Base-by-base conservation (phyloP, 1,140 invertebrate species). In the Macrostomum lignano region DNA sequence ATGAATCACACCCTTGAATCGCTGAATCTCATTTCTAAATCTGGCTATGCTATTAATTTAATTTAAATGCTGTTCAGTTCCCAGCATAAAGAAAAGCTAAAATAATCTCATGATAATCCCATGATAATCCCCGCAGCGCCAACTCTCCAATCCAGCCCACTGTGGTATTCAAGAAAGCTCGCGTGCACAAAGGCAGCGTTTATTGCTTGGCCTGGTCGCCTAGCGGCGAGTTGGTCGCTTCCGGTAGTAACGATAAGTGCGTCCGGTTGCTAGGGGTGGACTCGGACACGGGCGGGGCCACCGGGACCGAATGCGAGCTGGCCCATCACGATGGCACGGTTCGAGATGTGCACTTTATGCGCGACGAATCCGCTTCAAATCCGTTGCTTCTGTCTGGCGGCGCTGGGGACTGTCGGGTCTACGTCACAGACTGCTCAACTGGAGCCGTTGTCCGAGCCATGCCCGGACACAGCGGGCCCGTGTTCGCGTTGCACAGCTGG, bases 251-350 rank as follows among this genome's bases (percentile, higher is more conserved):
- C 49, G 88, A 98, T 57, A 96, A 96, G 57, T 86, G 78, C 2
- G 75, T 96, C 20, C 88, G 91, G 53, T 60, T 96, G 33, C 82
- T 88, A 70, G 61, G 71, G 39, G 94, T 91, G 57, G 79, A 93
- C 55, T 67, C 69, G 1, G 74, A 84, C 39, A 70, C 69, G 1
- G 75, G 72, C 31, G 76, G 73, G 62, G 75, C 75, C 58, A 67
- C 65, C 4, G 32, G n/a, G 17, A 21, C 3, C 26, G 32, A 33
- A 24, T 3, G 9, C 29, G 84, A 94, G 52, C 52, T 96, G 37
- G 73, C 72, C 5, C 84, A 91, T 72, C 88, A 98, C 53, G 84
- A 93, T 53, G 88, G 88, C 17, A 96, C 88, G 0, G 72, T 96
- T 0, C 63, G 88, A 28, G 88, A 96, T 53, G 56, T 96, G 28